These are phyloP conservation scores for Tricholauxania praeusta DNA, from an alignment of 2,888 invertebrate species.

Conservation along the genomic window DNA sequence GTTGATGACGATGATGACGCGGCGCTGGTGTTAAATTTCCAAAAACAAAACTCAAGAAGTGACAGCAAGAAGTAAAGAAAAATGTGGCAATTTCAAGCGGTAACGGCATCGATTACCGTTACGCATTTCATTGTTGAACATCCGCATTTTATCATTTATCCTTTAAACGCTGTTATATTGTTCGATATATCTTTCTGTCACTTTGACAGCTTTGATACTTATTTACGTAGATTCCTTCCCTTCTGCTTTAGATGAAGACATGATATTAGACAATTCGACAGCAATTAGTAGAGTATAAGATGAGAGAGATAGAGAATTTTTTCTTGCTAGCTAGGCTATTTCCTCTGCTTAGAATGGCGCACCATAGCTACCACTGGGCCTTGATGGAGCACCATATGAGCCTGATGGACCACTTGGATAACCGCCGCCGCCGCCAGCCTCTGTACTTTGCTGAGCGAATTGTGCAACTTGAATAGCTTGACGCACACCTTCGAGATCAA, in stretches of 20 bases:
- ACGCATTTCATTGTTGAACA: too few species aligned
- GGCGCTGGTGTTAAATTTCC: neutral
- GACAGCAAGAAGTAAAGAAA: too few species aligned
- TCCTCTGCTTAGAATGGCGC: conserved; percentile 63
- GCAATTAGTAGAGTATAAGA: conserved; percentile 35
- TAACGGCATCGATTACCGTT: too few species aligned
- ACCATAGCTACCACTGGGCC: conserved; percentile 79
- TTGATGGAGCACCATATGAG: conserved; percentile 73
- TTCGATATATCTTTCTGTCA: too few species aligned
- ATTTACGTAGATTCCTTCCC: too few species aligned
- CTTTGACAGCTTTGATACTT: too few species aligned
- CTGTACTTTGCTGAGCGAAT: conserved; percentile 78
- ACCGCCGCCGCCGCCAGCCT: conserved; percentile 67
- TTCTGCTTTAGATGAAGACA: neutral
- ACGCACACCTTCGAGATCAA: conserved; percentile 86
- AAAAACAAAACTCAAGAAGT: too few species aligned
- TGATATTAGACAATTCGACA: conserved; percentile 31
- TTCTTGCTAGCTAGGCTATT: too few species aligned
- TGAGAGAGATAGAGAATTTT: too few species aligned
- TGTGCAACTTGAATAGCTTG: conserved; percentile 91
- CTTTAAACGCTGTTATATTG: too few species aligned
- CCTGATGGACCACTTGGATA: conserved; percentile 71
- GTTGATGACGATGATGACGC: conserved; percentile 16
- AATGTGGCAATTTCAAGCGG: too few species aligned
- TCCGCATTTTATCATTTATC: too few species aligned